phyloP scores from a whole-genome alignment of 2,113 vertebrate species.

The Syrrhaptes paradoxus region DNA sequence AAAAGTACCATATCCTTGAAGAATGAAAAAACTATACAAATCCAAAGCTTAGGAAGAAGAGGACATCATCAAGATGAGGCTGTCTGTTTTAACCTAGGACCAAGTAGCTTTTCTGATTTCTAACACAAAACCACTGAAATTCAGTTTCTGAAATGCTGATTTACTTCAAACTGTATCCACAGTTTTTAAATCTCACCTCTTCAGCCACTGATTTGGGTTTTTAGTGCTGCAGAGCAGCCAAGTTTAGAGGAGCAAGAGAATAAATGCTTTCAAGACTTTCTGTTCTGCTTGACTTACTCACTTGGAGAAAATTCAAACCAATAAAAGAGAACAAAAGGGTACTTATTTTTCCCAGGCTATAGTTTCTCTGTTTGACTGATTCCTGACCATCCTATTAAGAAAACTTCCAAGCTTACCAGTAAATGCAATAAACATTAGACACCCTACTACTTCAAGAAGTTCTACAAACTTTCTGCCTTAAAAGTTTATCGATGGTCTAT shows the following conservation, averaged over 20 bases:
- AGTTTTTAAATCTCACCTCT: constrained; percentile 28
- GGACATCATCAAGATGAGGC: not conserved
- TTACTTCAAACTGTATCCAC: not conserved
- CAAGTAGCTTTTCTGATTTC: not conserved
- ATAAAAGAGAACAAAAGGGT: constrained; percentile 41
- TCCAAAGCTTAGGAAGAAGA: not conserved
- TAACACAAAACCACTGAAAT: not conserved
- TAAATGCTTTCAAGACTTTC: constrained; percentile 53
- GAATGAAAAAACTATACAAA: not conserved
- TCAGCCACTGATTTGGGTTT: constrained; percentile 35
- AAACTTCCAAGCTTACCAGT: not conserved
- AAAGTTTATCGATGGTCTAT: not conserved
- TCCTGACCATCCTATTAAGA: constrained; percentile 15
- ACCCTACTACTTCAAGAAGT: not conserved
- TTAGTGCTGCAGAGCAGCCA: constrained; percentile 36
- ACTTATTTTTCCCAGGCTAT: constrained; percentile 20
- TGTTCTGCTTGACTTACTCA: constrained; percentile 57
- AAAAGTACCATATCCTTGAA: not conserved
- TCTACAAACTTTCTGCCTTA: not conserved
- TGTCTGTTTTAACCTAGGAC: not conserved
- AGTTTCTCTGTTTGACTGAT: constrained; percentile 25
- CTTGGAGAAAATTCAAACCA: constrained; percentile 57
- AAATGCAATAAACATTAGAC: not conserved
- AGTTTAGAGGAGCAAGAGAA: not conserved
- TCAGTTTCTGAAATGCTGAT: not conserved